Base-by-base conservation (phyloP, 1,140 invertebrate genomes). In the Bemisia tabaci region DNA sequence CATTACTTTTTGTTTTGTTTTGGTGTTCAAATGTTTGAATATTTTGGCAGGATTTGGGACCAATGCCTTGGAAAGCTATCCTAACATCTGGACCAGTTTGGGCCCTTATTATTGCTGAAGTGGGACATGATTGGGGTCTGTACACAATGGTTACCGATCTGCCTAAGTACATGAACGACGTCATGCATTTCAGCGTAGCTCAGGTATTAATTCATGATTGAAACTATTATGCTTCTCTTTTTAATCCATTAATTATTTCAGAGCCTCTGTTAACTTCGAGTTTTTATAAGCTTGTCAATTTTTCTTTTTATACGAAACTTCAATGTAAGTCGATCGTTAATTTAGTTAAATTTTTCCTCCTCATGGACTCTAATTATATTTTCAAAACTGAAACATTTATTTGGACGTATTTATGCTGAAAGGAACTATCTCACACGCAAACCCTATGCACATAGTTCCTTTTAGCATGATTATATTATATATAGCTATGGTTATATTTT, bases 101-200 rank as follows among this genome's bases (percentile, higher is more conserved):
- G 83, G 88, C 88, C 0, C 75, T 91, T 22, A 79, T 91, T 0
- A 80, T 82, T 64, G 87, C 91, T 17, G 79, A 85, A 74, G 77
- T 91, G 69, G 87, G 88, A 17, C 88, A 92, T 73, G 90, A 92
- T 74, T 95, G 90, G 85, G 89, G 87, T 0, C 89, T 90, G 72
- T 92, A 91, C 72, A 92, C 89, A 2, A 83, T 94, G 77, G 82
- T 94, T 21, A 91, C 87, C 21, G 88, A 92, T 71, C 80, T 96
- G 12, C 92, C 93, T 0, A 87, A 88, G 68, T 92, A 93, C 78
- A 87, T 94, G 84, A 87, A 84, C 58, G 84, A 85, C 68, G 87
- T 93, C 1, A 79, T 94, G 12, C 83, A 88, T 69, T 92, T 90
- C 73, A 81, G 90, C 68, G 86, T 92, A 58, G 79, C 86, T 73